A percentile compares a stretch with the other conserved stretches of the same genome.
Conservation (phyloP, 2,113 vertebrate genomes). For the Catharus minimus region DNA sequence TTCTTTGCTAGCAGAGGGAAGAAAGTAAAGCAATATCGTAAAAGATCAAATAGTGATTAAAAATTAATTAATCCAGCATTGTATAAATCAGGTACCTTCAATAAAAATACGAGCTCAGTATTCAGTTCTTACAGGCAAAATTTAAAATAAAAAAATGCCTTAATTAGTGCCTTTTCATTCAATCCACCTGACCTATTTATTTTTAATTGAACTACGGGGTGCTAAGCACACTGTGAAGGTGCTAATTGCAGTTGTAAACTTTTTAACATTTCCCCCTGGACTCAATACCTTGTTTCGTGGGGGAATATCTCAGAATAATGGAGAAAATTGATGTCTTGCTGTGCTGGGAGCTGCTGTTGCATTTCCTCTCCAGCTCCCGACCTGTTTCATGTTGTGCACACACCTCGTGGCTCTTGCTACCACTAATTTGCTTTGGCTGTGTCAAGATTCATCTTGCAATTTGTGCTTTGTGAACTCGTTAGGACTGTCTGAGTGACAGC, state of each 20-base stretch:
- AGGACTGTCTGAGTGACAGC: background rate
- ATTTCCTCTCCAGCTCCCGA: background rate
- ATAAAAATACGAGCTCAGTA: background rate
- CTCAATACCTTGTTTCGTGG: background rate
- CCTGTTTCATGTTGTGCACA: background rate
- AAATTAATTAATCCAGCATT: constrained; percentile 61
- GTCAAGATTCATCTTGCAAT: background rate
- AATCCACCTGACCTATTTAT: constrained; percentile 35
- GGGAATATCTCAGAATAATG: background rate
- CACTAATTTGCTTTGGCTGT: rapidly evolving
- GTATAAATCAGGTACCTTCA: constrained; percentile 26
- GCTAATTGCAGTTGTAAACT: constrained; percentile 25
- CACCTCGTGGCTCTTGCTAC: background rate
- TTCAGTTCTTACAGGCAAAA: constrained; percentile 5
- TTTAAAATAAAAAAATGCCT: background rate
- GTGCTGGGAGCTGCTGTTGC: background rate
- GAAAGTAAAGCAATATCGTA: constrained; percentile 49
- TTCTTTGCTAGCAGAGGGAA: constrained; percentile 14
- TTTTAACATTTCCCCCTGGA: constrained; percentile 1
- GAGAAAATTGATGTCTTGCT: background rate
- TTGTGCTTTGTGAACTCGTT: rapidly evolving
- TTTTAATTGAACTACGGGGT: constrained; percentile 38
- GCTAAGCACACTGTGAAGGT: background rate
- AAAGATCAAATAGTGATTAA: constrained; percentile 67
- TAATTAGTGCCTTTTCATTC: constrained; percentile 34